These are phyloP conservation scores for Bettongia penicillata DNA, from an alignment of 2,113 vertebrate species.

Conservation along the genomic window DNA sequence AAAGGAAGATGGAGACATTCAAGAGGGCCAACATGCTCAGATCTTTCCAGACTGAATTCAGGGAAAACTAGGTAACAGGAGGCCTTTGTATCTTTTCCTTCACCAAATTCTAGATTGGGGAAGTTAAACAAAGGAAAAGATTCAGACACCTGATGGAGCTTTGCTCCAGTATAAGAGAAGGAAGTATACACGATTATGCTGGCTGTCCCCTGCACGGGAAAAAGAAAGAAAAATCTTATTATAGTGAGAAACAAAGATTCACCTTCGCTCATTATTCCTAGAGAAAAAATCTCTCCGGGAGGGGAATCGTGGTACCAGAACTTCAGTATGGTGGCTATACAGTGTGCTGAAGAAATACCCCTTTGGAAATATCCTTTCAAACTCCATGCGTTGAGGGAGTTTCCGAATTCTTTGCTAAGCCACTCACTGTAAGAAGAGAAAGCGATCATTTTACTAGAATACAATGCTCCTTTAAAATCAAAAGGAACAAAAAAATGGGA, in stretches of 20 bases:
- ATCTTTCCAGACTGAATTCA: background rate
- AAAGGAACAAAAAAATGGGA: background rate
- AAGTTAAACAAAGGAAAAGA: background rate
- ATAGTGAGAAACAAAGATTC: slow-evolving; percentile 16
- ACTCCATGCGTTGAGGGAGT: slow-evolving; percentile 67
- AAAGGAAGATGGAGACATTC: background rate
- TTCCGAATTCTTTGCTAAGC: slow-evolving; percentile 85
- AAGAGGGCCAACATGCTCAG: background rate
- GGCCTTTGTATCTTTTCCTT: background rate
- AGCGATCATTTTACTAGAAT: slow-evolving; percentile 5
- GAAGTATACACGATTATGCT: background rate
- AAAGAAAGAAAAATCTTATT: background rate
- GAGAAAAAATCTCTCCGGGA: slow-evolving; percentile 86
- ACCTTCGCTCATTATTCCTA: slow-evolving; percentile 90
- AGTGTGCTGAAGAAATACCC: slow-evolving; percentile 85
- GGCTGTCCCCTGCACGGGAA: background rate
- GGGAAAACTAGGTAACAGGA: background rate
- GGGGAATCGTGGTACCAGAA: slow-evolving; percentile 88
- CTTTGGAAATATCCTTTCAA: slow-evolving; percentile 51
- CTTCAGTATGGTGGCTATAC: slow-evolving; percentile 83
- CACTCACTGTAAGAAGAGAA: slow-evolving; percentile 84
- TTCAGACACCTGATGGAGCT: background rate
- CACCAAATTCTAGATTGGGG: background rate
- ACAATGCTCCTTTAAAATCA: background rate
- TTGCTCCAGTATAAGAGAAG: background rate